A percentile compares a stretch with the other conserved stretches of the same genome.
Evolutionary conservation across 2,113 vertebrate species (phyloP).

Genomic region (Erinaceus europaeus): DNA sequence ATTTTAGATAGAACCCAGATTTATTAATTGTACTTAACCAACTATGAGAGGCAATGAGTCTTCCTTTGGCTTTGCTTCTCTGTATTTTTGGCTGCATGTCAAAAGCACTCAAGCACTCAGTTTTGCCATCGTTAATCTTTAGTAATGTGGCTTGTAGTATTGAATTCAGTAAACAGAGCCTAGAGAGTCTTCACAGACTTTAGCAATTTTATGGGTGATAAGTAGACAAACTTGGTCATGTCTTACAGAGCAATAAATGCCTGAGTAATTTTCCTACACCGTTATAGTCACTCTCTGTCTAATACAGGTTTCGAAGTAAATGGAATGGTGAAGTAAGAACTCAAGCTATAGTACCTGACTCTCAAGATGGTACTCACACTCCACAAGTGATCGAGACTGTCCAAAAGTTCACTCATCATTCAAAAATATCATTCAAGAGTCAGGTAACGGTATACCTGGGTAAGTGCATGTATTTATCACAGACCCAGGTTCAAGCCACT

Average conservation of each 20-base stretch:
- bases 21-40: background rate
- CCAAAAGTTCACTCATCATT: background rate
- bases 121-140: conserved; percentile 52
- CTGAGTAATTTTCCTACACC: conserved; percentile 32
- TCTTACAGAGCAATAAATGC: conserved; percentile 38
- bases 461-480: no score
- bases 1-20: background rate
- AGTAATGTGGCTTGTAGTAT: conserved; percentile 61
- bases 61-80: conserved; percentile 42
- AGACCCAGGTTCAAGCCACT: no score
- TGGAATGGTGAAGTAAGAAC: background rate
- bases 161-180: conserved; percentile 59
- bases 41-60: background rate
- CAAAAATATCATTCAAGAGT: background rate
- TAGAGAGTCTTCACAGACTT: conserved; percentile 52
- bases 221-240: conserved; percentile 41
- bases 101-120: conserved; percentile 53
- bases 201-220: conserved; percentile 54
- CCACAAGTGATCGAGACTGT: background rate
- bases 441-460: no score
- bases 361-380: background rate
- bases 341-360: background rate
- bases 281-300: background rate
- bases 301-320: background rate
- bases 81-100: conserved; percentile 28